phyloP scores from a whole-genome alignment of 2,113 vertebrate genomes.

The Malaclemys terrapin region DNA sequence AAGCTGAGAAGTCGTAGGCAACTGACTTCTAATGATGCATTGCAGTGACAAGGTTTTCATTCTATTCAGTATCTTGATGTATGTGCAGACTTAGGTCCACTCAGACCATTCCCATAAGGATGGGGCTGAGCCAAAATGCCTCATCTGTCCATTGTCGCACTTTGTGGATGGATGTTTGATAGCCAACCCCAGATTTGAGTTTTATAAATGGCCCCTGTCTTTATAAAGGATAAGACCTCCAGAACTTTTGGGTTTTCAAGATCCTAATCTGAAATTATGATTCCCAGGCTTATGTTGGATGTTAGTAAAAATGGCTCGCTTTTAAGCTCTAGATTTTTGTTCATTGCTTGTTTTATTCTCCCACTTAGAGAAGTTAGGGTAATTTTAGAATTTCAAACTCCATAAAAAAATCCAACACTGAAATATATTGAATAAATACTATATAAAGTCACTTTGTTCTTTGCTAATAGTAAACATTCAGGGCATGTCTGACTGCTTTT shows the following conservation, averaged over 20 bases:
- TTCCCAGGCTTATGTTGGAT: neutral
- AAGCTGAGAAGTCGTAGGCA: neutral
- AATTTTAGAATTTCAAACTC: neutral
- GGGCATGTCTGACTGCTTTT: constrained; percentile 57
- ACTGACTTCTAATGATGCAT: neutral
- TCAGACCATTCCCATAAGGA: neutral
- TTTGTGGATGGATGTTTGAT: neutral
- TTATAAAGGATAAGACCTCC: neutral
- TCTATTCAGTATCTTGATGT: neutral
- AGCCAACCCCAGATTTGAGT: neutral
- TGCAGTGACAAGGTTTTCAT: neutral
- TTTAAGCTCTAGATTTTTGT: fast-evolving
- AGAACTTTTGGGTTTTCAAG: neutral
- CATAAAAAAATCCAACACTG: neutral
- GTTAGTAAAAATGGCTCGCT: neutral
- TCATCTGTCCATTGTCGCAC: neutral
- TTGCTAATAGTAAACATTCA: constrained; percentile 63
- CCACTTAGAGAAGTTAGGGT: neutral
- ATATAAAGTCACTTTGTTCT: constrained; percentile 47
- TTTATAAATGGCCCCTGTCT: fast-evolving
- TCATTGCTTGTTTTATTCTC: neutral
- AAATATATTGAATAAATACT: constrained; percentile 13
- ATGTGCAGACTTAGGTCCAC: neutral
- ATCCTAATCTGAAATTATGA: neutral
- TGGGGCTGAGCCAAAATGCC: neutral